Percentiles rank a stretch among this genome's conserved stretches.
Conservation (phyloP, 1,140 invertebrate genomes). For the Polypedilum vanderplanki region DNA sequence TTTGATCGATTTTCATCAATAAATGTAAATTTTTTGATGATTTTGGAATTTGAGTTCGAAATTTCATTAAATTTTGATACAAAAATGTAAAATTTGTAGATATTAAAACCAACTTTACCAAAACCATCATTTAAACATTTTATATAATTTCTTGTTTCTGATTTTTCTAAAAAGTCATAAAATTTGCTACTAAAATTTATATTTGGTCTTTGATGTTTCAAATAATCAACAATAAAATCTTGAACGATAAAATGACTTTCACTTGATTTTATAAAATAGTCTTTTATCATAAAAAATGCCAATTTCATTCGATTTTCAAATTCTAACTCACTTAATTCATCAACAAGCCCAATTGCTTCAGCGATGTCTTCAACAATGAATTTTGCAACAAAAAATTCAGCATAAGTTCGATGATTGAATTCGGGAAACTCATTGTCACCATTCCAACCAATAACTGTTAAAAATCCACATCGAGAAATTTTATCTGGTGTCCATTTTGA, state of each 20-base stretch:
- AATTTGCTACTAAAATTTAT: background rate
- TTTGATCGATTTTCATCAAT: too few species aligned
- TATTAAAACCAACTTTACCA: too few species aligned
- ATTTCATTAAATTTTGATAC: too few species aligned
- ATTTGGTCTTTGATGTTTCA: background rate
- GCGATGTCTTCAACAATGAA: background rate
- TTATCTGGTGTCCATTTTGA: too few species aligned
- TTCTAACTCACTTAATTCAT: background rate
- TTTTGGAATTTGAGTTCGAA: too few species aligned
- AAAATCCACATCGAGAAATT: too few species aligned
- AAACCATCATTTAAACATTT: too few species aligned
- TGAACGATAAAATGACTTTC: background rate
- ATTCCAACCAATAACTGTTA: background rate
- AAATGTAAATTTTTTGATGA: too few species aligned
- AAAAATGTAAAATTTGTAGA: too few species aligned
- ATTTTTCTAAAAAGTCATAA: background rate
- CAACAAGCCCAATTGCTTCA: background rate
- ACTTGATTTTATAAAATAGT: background rate
- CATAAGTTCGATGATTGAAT: background rate
- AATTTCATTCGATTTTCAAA: background rate
- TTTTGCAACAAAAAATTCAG: slow-evolving; percentile 1
- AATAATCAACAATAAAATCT: background rate
- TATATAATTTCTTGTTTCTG: too few species aligned
- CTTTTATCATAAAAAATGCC: background rate
- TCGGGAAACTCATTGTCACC: background rate